Base-by-base conservation (phyloP, 2,797 vertebrate species). In the Enteromius unitaeniatus region DNA sequence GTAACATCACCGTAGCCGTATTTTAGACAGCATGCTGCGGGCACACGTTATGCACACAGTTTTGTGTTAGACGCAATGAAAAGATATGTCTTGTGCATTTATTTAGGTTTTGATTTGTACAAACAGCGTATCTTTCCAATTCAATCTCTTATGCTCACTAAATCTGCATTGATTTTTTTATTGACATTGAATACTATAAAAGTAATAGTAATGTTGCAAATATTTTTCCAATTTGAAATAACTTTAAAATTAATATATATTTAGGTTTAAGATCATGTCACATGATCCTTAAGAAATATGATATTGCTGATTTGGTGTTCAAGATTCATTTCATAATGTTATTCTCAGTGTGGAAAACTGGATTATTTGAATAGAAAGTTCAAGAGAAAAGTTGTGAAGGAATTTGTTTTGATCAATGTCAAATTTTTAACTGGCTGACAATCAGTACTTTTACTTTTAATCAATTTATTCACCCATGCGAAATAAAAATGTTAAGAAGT, bases 211-310 rank as follows among this genome's bases (percentile, higher is more conserved):
- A 53, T 73, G 37, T 40, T 75, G 11, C n/a, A 55, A 53, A 55
- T 53, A 55, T 15, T n/a, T 13, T 74, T n/a, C 4, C 11, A 55
- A 34, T 75, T 53, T 37, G 37, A 74, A 21, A 74, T 21, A 26
- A 55, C 7, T 49, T 17, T 45, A 28, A 28, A 28, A 28, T 1
- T 15, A 26, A 45, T 8, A 14, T 69, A 8, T 42, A 42, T 42
- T 10, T 42, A 42, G 10, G 40, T 42, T 42, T 42, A 42, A 42
- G 40, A 45, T 45, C 10, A 45, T 13, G 42, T 13, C 11, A 13
- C 42, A 3, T n/a, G 49, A 74, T 53, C 70, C 28, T 55, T 55
- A 51, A 55, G 72, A 53, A 53, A 45, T 45, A 37, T 75, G 51
- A 37, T 14, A n/a, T 26, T n/a, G 72, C 19, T 55, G 28, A 14